A percentile compares a stretch with the other conserved stretches of the same genome.
phyloP scores from a whole-genome alignment of 2,113 vertebrate species.

The Motacilla alba region DNA sequence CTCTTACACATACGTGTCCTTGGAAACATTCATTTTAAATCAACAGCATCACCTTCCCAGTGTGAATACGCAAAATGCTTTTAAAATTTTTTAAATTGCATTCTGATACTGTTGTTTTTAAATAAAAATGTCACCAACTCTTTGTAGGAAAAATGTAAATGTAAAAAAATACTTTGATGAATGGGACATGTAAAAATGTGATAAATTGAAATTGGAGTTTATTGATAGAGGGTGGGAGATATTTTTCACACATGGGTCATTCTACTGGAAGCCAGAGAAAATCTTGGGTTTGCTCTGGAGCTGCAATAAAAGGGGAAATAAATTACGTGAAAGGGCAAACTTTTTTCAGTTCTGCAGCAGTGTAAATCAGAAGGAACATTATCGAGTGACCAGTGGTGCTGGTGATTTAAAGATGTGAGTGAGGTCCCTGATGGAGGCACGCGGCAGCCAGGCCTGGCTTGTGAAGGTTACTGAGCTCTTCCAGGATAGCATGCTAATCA shows the following conservation, averaged over 20 bases:
- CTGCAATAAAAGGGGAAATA: background rate
- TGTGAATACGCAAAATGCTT: background rate
- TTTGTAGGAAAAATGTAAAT: background rate
- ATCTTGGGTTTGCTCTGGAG: background rate
- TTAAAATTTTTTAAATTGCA: background rate
- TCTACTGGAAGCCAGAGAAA: background rate
- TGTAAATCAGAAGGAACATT: background rate
- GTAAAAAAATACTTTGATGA: background rate
- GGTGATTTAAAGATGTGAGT: background rate
- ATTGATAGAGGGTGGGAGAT: background rate
- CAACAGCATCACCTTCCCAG: background rate
- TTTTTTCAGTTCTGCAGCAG: background rate
- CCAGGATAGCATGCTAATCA: background rate
- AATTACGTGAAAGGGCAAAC: background rate
- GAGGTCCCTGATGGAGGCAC: background rate
- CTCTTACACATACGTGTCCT: background rate
- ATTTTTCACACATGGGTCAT: background rate
- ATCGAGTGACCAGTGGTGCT: background rate
- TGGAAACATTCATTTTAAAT: background rate
- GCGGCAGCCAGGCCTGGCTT: background rate
- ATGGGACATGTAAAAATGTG: background rate
- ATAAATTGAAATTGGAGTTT: background rate
- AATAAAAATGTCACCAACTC: background rate
- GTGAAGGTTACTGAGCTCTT: background rate
- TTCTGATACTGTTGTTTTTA: background rate